phyloP scores from a whole-genome alignment of 2,888 invertebrate genomes.

The Hyles lineata region DNA sequence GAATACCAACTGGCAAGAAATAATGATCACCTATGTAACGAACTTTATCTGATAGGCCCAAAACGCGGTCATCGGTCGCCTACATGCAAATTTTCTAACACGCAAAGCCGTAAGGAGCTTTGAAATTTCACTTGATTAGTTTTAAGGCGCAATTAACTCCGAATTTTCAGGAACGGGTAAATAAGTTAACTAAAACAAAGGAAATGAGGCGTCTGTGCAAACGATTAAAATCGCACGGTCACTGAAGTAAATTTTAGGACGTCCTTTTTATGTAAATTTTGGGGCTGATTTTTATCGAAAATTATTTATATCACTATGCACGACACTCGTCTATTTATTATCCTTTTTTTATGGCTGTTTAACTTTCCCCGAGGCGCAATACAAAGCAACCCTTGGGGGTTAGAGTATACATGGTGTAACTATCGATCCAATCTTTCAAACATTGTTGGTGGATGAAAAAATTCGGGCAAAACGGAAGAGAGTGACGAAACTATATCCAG shows the following conservation, averaged over 20 bases:
- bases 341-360: too few relatives aligned
- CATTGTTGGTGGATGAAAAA: too few relatives aligned
- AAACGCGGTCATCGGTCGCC: neutral
- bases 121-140: conserved; percentile 26
- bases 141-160: conserved; percentile 23
- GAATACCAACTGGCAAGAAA: neutral
- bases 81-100: conserved; percentile 15
- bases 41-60: neutral
- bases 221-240: conserved; percentile 16
- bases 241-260: conserved; percentile 5
- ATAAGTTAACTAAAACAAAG: conserved; percentile 26
- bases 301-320: too few relatives aligned
- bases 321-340: too few relatives aligned
- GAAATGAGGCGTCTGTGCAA: conserved; percentile 18
- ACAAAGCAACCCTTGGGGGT: too few relatives aligned
- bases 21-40: neutral
- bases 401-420: too few relatives aligned
- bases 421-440: too few relatives aligned
- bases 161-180: conserved; percentile 21
- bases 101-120: conserved; percentile 5
- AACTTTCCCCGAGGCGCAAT: too few relatives aligned
- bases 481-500: too few relatives aligned
- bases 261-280: conserved; percentile 2
- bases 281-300: neutral
- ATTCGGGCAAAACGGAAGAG: too few relatives aligned